These are phyloP conservation scores for Nyctibius grandis DNA, from an alignment of 2,797 vertebrate species.

Conservation along the genomic window DNA sequence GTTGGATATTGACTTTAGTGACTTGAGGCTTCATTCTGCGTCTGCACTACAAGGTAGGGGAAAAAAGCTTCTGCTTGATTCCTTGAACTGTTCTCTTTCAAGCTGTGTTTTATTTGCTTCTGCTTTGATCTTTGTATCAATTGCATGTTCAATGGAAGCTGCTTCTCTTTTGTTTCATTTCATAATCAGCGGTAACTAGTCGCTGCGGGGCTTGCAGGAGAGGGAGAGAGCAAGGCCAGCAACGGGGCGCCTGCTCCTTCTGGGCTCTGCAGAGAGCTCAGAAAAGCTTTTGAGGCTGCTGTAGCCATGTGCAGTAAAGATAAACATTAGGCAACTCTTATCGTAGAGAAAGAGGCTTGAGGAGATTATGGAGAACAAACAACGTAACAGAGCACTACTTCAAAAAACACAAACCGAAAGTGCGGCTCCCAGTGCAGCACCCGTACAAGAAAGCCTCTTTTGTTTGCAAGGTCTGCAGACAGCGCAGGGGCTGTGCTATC, in stretches of 20 bases:
- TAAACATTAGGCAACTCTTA: background rate
- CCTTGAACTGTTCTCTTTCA: conserved; percentile 6
- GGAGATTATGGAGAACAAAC: background rate
- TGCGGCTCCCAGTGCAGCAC: rapidly evolving
- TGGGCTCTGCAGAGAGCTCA: background rate
- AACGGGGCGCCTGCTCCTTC: background rate
- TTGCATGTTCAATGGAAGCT: background rate
- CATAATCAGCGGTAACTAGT: background rate
- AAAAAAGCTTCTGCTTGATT: background rate
- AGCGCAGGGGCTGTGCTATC: rapidly evolving
- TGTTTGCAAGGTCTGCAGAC: background rate
- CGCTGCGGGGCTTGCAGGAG: rapidly evolving
- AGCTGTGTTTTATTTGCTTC: background rate
- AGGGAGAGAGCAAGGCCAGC: background rate
- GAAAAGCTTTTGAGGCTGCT: background rate
- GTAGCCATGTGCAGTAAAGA: background rate
- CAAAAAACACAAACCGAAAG: background rate
- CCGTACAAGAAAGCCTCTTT: background rate
- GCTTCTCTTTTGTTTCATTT: background rate
- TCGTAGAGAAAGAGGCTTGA: background rate
- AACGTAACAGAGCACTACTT: background rate
- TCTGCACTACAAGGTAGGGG: background rate
- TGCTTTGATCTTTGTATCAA: conserved; percentile 28
- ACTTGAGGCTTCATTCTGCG: background rate
- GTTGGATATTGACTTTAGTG: background rate